A percentile compares a stretch with the other conserved stretches of the same genome.
These are phyloP conservation scores for Cherax quadricarinatus DNA, from an alignment of 1,140 invertebrate genomes.

Conservation along the genomic window DNA sequence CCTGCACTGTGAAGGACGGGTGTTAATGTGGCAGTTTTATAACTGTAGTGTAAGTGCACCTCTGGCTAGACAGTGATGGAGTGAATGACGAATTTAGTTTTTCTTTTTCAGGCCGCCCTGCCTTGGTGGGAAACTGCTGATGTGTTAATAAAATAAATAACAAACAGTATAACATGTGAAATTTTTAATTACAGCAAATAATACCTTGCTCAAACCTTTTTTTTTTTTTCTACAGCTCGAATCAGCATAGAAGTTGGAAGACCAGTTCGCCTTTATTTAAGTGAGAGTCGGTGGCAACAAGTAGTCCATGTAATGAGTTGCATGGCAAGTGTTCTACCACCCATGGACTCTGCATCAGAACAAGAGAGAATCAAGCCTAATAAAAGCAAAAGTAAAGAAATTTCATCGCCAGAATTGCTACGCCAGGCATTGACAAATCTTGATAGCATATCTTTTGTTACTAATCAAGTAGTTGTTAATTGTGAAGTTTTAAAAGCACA, in stretches of 20 bases:
- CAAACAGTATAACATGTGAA: too few species aligned
- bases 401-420: slow-evolving; percentile 25
- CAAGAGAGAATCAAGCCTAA: not conserved
- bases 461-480: slow-evolving; percentile 63
- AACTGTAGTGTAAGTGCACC: too few species aligned
- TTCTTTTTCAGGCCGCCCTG: too few species aligned
- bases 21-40: too few species aligned
- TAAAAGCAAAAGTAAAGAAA: slow-evolving; percentile 20
- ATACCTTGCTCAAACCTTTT: too few species aligned
- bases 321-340: slow-evolving; percentile 43
- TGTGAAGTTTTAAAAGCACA: slow-evolving; percentile 58
- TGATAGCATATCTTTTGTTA: slow-evolving; percentile 59
- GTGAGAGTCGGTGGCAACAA: slow-evolving; percentile 68
- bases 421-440: slow-evolving; percentile 44
- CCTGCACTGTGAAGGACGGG: too few species aligned
- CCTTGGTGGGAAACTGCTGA: too few species aligned
- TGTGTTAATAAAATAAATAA: too few species aligned
- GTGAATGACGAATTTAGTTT: too few species aligned
- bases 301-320: slow-evolving; percentile 47
- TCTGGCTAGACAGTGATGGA: too few species aligned
- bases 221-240: slow-evolving; percentile 47
- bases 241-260: slow-evolving; percentile 69
- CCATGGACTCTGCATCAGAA: not conserved
- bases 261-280: slow-evolving; percentile 68
- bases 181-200: too few species aligned